Percentiles rank a stretch among this genome's conserved stretches.
phyloP scores from a whole-genome alignment of 1,140 invertebrate genomes.

The Cotesia glomerata region DNA sequence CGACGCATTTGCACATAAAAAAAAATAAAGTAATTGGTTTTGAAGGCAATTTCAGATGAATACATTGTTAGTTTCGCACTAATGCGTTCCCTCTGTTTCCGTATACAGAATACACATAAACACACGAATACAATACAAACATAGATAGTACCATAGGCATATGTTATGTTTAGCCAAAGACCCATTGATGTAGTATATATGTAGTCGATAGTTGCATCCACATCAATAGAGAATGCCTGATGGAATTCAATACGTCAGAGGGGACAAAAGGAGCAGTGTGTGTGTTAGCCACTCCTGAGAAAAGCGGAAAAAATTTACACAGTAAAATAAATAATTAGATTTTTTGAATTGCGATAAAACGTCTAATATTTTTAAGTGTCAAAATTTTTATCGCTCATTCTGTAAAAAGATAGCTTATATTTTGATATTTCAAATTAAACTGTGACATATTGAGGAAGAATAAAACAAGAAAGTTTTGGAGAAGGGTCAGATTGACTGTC shows the following conservation, averaged over 20 bases:
- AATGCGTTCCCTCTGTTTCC: conserved; percentile 1
- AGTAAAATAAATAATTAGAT: background rate
- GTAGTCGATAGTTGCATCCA: conserved; percentile 2
- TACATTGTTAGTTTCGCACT: conserved; percentile 2
- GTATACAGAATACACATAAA: background rate
- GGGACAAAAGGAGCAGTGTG: background rate
- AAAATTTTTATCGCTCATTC: no score
- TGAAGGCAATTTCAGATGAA: background rate
- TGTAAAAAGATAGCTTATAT: no score
- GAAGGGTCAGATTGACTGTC: no score
- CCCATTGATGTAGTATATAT: background rate
- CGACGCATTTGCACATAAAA: background rate
- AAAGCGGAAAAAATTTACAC: background rate
- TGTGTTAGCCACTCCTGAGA: background rate
- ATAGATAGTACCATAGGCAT: background rate
- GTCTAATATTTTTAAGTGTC: background rate
- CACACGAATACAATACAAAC: background rate
- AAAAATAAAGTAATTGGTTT: conserved; percentile 1
- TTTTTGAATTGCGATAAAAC: background rate
- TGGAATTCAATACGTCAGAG: conserved; percentile 8
- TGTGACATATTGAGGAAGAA: no score
- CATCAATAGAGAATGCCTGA: conserved; percentile 17
- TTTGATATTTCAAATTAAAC: no score
- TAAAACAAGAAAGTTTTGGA: no score
- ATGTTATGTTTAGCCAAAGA: background rate